phyloP scores from a whole-genome alignment of 2,113 vertebrate genomes.

The Aythya baeri region DNA sequence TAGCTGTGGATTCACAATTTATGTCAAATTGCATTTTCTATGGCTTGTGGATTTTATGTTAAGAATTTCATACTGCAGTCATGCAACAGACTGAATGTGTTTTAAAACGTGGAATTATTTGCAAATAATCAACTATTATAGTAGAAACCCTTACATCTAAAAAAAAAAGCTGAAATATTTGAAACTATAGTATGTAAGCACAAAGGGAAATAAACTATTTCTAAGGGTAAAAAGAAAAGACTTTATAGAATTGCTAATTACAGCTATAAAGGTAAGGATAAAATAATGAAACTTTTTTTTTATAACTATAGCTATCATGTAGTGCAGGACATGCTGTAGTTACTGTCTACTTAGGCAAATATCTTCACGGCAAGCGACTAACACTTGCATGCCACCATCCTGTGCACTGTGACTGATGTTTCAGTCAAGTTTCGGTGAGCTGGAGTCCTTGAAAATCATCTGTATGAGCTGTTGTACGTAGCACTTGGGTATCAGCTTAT shows the following conservation, averaged over 20 bases:
- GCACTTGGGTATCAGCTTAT: no score
- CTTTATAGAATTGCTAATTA: not conserved
- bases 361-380: rapidly evolving
- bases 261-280: not conserved
- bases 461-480: rapidly evolving
- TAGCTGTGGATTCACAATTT: not conserved
- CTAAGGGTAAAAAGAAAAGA: not conserved
- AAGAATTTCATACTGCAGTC: not conserved
- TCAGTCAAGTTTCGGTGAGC: rapidly evolving
- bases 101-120: not conserved
- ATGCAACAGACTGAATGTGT: not conserved
- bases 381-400: rapidly evolving
- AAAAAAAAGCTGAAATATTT: not conserved
- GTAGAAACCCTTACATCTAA: not conserved
- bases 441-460: rapidly evolving
- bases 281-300: not conserved
- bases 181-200: not conserved
- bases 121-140: not conserved
- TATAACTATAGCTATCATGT: rapidly evolving
- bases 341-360: not conserved
- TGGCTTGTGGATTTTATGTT: not conserved
- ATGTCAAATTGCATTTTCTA: not conserved
- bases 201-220: not conserved
- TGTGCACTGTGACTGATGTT: rapidly evolving
- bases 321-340: rapidly evolving